phyloP scores from a whole-genome alignment of 1,140 invertebrate species.

The Philotrypesis tridentata region DNA sequence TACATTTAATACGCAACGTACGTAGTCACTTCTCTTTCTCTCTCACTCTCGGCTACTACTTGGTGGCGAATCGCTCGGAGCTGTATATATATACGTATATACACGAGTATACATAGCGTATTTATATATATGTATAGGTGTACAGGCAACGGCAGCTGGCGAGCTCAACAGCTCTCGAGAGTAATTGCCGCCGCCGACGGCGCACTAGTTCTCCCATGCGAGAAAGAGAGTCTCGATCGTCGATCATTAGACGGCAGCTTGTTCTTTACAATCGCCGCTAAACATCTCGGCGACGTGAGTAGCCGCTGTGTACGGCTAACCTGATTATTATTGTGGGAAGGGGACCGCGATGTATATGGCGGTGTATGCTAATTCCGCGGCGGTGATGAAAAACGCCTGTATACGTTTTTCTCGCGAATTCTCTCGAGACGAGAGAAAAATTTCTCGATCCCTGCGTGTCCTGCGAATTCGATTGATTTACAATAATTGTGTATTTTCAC shows the following conservation, averaged over 20 bases:
- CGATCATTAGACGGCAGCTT: constrained; percentile 65
- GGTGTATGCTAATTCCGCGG: not conserved
- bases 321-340: not conserved
- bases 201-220: not conserved
- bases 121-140: too few species aligned
- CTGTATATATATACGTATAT: too few species aligned
- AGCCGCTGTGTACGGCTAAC: not conserved
- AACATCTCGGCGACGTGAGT: constrained; percentile 59
- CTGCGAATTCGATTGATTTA: too few species aligned
- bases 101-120: too few species aligned
- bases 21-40: too few species aligned
- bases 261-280: constrained; percentile 67
- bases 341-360: not conserved
- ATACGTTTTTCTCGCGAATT: too few species aligned
- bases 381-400: too few species aligned
- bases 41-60: too few species aligned
- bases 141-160: constrained; percentile 36
- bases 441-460: too few species aligned
- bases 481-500: too few species aligned
- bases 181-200: not conserved
- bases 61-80: not conserved
- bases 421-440: too few species aligned
- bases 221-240: constrained; percentile 60
- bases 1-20: too few species aligned
- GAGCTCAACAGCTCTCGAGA: constrained; percentile 37